Base-by-base conservation (phyloP, 2,113 vertebrate species). In the Hemiscyllium ocellatum region DNA sequence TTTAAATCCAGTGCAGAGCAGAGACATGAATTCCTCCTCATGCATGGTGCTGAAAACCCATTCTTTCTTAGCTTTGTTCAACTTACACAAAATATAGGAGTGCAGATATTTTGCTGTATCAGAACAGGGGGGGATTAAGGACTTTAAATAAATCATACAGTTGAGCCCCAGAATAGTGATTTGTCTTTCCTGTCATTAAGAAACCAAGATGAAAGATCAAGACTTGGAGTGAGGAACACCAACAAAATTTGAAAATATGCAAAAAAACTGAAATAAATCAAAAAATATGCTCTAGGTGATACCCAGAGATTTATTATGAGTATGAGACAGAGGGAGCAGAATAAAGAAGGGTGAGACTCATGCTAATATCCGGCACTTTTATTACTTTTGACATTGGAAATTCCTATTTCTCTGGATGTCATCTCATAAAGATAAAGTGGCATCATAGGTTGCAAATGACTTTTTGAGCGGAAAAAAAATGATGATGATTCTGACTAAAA, bases 301-400 rank as follows among this genome's bases (percentile, higher is more conserved):
- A 52, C 85, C 42, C 85, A 90, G 87, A 90, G 87, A 90, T 90
- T 90, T 61, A 61, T 90, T 56, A 90, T n/a, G 29, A 65, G 87
- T 33, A 90, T 15, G 87, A 65, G 50, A 90, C 26, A 13, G 50
- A 56, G 50, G 47, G 50, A 29, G 50, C 56, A 65, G 52, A 33
- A 13, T 29, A n/a, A 4, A 29, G 13, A 24, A 61, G 61, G 65
- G 15, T 33, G 80, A 47, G 80, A 83, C 80, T 83, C 80, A 83
- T 42, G 12, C 29, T 90, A 90, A 61, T 33, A 61, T 61, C 52
- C 29, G 4, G 29, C 10, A 65, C 13, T 29, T 33, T 61, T 90
- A 33, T 56, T 65, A 61, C 87, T 90, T 90, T 29, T n/a, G 87
- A 65, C 52, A n/a, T 15, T 65, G 26, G 26, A 33, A 90, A 90